Evolutionary conservation across 2,888 invertebrate species (phyloP).

Genomic region (Anticlea derivata): DNA sequence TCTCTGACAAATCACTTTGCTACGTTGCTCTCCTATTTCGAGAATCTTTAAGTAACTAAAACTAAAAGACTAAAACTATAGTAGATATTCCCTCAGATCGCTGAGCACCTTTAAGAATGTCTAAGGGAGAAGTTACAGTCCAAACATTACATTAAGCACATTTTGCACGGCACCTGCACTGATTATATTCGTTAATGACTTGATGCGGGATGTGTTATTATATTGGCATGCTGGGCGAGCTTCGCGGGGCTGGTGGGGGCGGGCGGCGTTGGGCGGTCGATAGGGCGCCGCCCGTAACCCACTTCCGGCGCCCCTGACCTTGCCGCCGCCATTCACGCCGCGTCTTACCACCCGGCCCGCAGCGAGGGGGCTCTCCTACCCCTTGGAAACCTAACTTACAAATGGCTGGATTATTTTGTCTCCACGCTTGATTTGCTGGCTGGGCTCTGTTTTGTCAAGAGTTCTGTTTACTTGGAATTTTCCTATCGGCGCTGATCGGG

Average conservation of each 20-base stretch:
- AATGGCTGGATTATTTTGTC: slow-evolving; percentile 59
- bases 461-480: slow-evolving; percentile 42
- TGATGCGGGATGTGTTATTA: slow-evolving; percentile 24
- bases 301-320: slow-evolving; percentile 83
- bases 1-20: too few relatives aligned
- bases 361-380: slow-evolving; percentile 16
- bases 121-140: too few relatives aligned
- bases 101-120: too few relatives aligned
- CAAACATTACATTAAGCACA: too few relatives aligned
- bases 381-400: slow-evolving; percentile 48
- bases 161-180: too few relatives aligned
- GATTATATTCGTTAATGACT: neutral
- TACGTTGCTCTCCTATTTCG: too few relatives aligned
- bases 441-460: slow-evolving; percentile 41
- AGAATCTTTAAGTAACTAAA: too few relatives aligned
- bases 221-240: slow-evolving; percentile 32
- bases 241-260: slow-evolving; percentile 18
- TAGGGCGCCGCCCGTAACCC: slow-evolving; percentile 81
- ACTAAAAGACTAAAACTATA: too few relatives aligned
- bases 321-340: slow-evolving; percentile 79
- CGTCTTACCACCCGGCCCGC: slow-evolving; percentile 55
- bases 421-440: slow-evolving; percentile 51
- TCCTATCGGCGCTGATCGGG: slow-evolving; percentile 8
- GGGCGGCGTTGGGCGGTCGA: slow-evolving; percentile 62
- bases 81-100: too few relatives aligned